phyloP scores from a whole-genome alignment of 2,888 invertebrate genomes.

The Diarsia rubi region DNA sequence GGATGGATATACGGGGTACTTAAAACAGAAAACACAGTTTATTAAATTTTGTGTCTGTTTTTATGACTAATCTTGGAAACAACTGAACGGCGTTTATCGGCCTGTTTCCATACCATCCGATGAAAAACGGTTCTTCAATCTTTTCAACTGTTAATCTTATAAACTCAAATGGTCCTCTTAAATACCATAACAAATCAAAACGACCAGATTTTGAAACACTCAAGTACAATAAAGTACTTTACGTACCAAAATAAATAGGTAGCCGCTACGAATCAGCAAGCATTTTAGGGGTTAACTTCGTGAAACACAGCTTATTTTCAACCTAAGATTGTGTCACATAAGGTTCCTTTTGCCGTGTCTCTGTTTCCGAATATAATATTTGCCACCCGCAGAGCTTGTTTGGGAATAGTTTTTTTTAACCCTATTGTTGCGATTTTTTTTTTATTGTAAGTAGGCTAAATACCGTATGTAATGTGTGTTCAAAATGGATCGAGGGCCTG shows the following conservation, averaged over 20 bases:
- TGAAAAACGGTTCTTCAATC: not conserved
- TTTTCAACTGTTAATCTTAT: not conserved
- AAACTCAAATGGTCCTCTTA: constrained; percentile 47
- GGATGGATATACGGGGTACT: no score
- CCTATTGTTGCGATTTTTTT: constrained; percentile 72
- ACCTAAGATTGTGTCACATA: fast-evolving
- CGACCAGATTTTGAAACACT: constrained; percentile 65
- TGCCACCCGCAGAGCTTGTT: constrained; percentile 81
- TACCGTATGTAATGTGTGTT: constrained; percentile 79
- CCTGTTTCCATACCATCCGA: not conserved
- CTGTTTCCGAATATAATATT: constrained; percentile 6
- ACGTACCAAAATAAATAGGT: constrained; percentile 66
- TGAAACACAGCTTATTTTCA: not conserved
- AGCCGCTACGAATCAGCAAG: constrained; percentile 63
- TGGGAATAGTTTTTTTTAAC: constrained; percentile 72
- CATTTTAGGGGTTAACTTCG: constrained; percentile 44
- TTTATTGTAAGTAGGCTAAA: constrained; percentile 73
- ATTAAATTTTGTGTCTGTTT: no score
- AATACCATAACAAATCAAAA: constrained; percentile 64
- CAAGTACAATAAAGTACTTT: constrained; percentile 58
- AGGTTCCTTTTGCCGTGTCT: constrained; percentile 23
- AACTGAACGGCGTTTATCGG: no score
- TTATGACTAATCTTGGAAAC: no score
- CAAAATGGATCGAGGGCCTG: constrained; percentile 78
- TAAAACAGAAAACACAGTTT: no score